Base-by-base conservation (phyloP, 2,888 invertebrate species). In the Protonemura montana region DNA sequence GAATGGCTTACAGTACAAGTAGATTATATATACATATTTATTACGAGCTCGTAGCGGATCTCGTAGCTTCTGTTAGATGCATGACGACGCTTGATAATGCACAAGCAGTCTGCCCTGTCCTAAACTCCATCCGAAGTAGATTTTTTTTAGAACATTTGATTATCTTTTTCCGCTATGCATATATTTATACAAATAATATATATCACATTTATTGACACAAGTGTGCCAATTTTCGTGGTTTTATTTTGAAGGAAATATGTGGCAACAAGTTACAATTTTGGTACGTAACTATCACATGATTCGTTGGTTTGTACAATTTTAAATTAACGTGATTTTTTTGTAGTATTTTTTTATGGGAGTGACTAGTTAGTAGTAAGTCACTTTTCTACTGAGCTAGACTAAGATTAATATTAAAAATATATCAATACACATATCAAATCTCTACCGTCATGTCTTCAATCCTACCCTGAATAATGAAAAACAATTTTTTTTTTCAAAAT, bases 71-170 rank as follows among this genome's bases (percentile, higher is more conserved):
- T 25, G 78, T 78, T 78, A 27, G 78, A 78, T 27, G 78, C 78
- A 78, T 78, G 78, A 28, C 26, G 27, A 27, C 10, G 78, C 78
- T 78, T 78, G 78, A 78, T 78, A 1, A 59, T 59, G 59, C 59
- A 59, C 59, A 59, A 59, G 59, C 59, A 59, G 21, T 59, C 59
- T 59, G 59, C 59, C 59, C 59, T 2, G 2, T 59, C 59, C 59
- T 26, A 27, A 78, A 28, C 78, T 10, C 78, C 10, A 26, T 78
- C 78, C 78, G n/a, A 13, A 25, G 78, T 16, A 78, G 78, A 78
- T 59, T 59, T 41, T 41, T 41, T 59, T 59, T 21, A 59, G 21
- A 21, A 21, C 21, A 21, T 59, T 59, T 21, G 21, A 59, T 59
- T 59, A n/a, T n/a, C n/a, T n/a, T 59, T 59, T 59, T 2, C 21